Evolutionary conservation across 2,113 vertebrate species (phyloP), one percentile per base, ranked within the genome.

Genomic region (Galemys pyrenaicus): DNA sequence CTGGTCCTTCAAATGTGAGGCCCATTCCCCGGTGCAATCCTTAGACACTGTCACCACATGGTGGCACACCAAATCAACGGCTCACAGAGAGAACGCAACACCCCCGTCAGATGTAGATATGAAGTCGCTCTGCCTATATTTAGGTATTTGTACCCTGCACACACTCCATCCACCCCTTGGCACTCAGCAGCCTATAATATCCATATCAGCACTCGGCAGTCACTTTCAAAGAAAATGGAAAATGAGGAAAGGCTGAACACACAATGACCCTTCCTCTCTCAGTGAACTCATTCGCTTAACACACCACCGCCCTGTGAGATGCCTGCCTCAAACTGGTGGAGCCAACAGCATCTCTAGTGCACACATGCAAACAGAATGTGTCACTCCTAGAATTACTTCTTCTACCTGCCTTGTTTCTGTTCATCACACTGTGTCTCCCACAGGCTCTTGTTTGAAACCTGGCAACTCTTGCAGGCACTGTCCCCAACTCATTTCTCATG

Each of bases 81-180:
- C 1, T 22, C 19, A n/a, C 51, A 77, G 71, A 67, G 30, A 41
- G 0, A 0, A 9, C 22, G 32, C 10, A 54, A 44, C 24, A 13
- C 1, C 10, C 32, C 46, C 80, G 75, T 93, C 80, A 56, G 22
- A 44, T 16, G 26, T 15, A 8, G 65, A 60, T 9, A 4, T 3
- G 39, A 46, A 71, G 39, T 24, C n/a, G 22, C 44, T 87, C 58
- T 78, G 32, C 88, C 86, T 92, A 51, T 79, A 91, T 84, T 89
- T 80, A 73, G 35, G 5, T 37, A 37, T 91, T 26, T 41, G 49
- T 39, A 49, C n/a, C 65, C 60, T 60, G 22, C 11, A 89, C 62
- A 85, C 49, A 77, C 28, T 49, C 13, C 62, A 56, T 28, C 60
- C 46, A 30, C 60, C 28, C 46, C n/a, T 70, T 28, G 37, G 35